Conservation (phyloP, 1,140 invertebrate genomes). For the Venustaconcha ellipsiformis region DNA sequence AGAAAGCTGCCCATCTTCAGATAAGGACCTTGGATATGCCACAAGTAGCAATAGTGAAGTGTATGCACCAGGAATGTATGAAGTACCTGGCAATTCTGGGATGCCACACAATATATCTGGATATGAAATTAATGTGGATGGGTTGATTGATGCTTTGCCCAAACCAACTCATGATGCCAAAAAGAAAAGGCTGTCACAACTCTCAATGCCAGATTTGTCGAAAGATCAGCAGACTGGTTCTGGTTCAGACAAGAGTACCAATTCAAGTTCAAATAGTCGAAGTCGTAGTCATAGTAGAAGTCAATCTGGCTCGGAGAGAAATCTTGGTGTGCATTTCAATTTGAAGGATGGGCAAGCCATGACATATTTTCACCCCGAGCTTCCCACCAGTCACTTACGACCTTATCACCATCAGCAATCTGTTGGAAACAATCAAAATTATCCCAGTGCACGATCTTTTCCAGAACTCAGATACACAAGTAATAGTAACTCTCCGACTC, state of each 20-base stretch:
- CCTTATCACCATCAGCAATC: not conserved
- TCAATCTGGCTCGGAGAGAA: slow-evolving; percentile 58
- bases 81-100: slow-evolving; percentile 37
- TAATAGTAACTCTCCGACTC: slow-evolving; percentile 4
- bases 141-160: slow-evolving; percentile 51
- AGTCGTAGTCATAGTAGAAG: slow-evolving; percentile 44
- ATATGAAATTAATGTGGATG: slow-evolving; percentile 54
- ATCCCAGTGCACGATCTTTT: slow-evolving; percentile 34
- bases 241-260: slow-evolving; percentile 37
- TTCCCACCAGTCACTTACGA: slow-evolving; percentile 26
- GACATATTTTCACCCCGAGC: slow-evolving; percentile 31
- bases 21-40: slow-evolving; percentile 62
- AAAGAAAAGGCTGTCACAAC: slow-evolving; percentile 60
- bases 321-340: slow-evolving; percentile 55
- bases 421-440: slow-evolving; percentile 17
- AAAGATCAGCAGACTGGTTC: slow-evolving; percentile 31
- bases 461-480: slow-evolving; percentile 39
- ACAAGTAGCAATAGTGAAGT: slow-evolving; percentile 65
- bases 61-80: slow-evolving; percentile 61
- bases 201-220: slow-evolving; percentile 63
- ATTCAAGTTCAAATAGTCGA: slow-evolving; percentile 26
- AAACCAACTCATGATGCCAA: slow-evolving; percentile 47
- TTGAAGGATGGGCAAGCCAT: slow-evolving; percentile 42
- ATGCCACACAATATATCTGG: slow-evolving; percentile 34
- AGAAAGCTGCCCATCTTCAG: slow-evolving; percentile 59